These are phyloP conservation scores for Euphydryas editha DNA, from an alignment of 2,888 invertebrate genomes.

Conservation along the genomic window DNA sequence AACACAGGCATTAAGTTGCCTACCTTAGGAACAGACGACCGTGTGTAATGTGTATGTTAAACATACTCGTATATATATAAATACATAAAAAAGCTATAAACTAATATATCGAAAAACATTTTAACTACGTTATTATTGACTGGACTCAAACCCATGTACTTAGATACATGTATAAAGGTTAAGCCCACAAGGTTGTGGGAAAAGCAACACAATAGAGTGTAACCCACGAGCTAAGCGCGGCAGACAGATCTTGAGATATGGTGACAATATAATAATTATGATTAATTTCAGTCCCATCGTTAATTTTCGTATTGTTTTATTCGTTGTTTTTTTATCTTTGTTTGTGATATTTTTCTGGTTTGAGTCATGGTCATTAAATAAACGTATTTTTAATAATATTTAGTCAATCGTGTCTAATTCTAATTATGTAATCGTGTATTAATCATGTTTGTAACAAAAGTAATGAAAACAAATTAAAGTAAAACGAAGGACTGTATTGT, in stretches of 20 bases:
- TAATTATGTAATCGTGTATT: neutral
- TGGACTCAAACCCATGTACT: neutral
- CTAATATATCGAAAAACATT: neutral
- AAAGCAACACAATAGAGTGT: constrained; percentile 42
- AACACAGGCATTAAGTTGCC: no score
- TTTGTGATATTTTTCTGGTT: neutral
- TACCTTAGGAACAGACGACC: no score
- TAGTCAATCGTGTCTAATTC: neutral
- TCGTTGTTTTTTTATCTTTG: neutral
- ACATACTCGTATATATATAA: no score
- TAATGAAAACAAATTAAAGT: no score
- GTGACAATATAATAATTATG: constrained; percentile 29
- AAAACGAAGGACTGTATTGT: no score
- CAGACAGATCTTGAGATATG: constrained; percentile 14
- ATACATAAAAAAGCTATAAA: neutral
- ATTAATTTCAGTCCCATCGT: constrained; percentile 8
- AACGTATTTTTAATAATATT: neutral
- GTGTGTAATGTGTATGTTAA: no score
- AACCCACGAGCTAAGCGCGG: constrained; percentile 25
- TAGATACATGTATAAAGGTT: constrained; percentile 34
- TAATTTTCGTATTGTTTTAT: constrained; percentile 9
- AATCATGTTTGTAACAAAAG: no score
- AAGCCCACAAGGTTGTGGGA: constrained; percentile 49
- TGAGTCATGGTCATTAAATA: neutral
- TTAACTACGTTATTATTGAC: neutral